Evolutionary conservation across 2,113 vertebrate genomes (phyloP), one percentile per base, ranked within the genome.

Genomic region (Apteryx owenii): DNA sequence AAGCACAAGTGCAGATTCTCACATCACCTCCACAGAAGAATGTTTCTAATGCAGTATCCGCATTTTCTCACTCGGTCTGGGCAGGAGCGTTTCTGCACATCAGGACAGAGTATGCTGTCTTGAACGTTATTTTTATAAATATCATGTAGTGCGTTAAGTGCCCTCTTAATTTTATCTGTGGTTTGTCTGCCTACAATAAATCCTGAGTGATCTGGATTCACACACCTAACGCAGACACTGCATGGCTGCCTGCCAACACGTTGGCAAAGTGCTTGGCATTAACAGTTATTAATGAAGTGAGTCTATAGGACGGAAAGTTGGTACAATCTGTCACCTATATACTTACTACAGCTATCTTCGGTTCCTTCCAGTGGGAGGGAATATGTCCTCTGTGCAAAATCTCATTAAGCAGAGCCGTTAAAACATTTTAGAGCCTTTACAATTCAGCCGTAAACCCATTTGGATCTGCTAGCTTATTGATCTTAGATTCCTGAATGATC

Each of bases 31-130:
- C 38, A 19, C 53, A 53, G 38, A 46, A 73, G 61, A 89, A 61
- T 5, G 10, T 33, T 50, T 85, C 48, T 48, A 1, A 38, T 56
- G 14, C 54, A 65, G 36, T 21, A 26, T 65, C 38, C 17, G 4
- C 5, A 0, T 46, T 72, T 25, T 53, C 60, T 65, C 12, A 0
- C 54, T 60, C 58, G 2, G 5, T 61, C 78, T 69, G 61, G 26
- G 70, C 17, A 1, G 1, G 42, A n/a, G 33, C 40, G 40, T 69
- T 9, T 28, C 17, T 42, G 62, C 62, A 40, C 38, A 7, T 40
- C 38, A 18, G 36, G 38, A 65, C 16, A 26, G 62, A 20, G 80
- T 42, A 3, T 5, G 21, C 9, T 50, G 5, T 23, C 31, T 62
- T 12, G 18, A 44, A 50, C 3, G 0, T 62, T 42, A 19, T 54